Conservation (phyloP, 2,888 invertebrate species). For the Latrodectus hesperus region DNA sequence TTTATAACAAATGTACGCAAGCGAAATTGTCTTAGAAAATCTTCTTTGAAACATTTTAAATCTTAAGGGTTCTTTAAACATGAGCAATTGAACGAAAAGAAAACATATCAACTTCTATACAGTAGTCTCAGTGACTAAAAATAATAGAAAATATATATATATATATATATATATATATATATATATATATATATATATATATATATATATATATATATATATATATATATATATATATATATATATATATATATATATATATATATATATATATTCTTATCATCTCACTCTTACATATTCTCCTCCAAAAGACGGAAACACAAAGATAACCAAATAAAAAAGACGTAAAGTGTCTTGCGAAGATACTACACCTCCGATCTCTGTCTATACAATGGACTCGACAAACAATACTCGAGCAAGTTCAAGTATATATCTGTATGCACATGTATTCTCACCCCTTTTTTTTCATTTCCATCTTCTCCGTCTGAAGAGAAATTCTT, state of each 20-base stretch:
- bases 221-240: too few relatives aligned
- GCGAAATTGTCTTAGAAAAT: slow-evolving; percentile 7
- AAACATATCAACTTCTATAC: slow-evolving; percentile 47
- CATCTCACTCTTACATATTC: slow-evolving; percentile 40
- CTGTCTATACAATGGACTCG: slow-evolving; percentile 57
- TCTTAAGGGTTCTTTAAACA: neutral
- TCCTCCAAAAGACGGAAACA: slow-evolving; percentile 37
- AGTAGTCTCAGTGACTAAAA: neutral
- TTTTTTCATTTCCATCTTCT: slow-evolving; percentile 9
- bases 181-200: too few relatives aligned
- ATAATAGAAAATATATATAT: too few relatives aligned
- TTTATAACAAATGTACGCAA: neutral
- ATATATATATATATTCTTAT: slow-evolving; percentile 45
- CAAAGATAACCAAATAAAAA: slow-evolving; percentile 23
- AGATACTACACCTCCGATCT: slow-evolving; percentile 43
- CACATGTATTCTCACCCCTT: slow-evolving; percentile 21
- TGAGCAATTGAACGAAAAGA: neutral
- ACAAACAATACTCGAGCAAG: slow-evolving; percentile 50
- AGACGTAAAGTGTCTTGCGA: neutral
- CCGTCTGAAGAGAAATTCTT: slow-evolving; percentile 43
- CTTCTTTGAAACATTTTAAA: slow-evolving; percentile 32
- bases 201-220: too few relatives aligned
- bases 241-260: too few relatives aligned
- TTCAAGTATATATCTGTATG: slow-evolving; percentile 57
- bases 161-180: too few relatives aligned